Conservation (phyloP, 2,797 vertebrate species). For the Clamator glandarius region DNA sequence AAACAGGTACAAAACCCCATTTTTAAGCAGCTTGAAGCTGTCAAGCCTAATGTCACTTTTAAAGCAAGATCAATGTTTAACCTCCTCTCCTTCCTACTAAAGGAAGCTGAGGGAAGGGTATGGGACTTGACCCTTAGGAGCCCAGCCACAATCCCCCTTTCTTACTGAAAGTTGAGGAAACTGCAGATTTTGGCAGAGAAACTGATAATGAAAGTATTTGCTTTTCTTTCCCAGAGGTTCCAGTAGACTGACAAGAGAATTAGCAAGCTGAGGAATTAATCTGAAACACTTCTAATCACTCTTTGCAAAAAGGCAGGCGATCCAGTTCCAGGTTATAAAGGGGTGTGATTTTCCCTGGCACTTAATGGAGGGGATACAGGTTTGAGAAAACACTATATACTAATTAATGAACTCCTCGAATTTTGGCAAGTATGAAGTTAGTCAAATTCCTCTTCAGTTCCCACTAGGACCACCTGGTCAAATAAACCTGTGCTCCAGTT, state of each 20-base stretch:
- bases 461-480: not conserved
- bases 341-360: not conserved
- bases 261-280: not conserved
- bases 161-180: not conserved
- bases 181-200: not conserved
- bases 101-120: not conserved
- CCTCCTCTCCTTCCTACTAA: not conserved
- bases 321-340: not conserved
- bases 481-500: not conserved
- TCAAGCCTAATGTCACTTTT: not conserved
- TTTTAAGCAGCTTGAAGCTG: not conserved
- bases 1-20: not conserved
- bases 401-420: not conserved
- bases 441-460: not conserved
- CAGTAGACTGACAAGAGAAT: not conserved
- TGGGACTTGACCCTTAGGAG: not conserved
- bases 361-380: not conserved
- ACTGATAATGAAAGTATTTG: not conserved
- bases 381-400: not conserved
- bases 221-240: not conserved
- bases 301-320: not conserved
- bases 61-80: not conserved
- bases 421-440: not conserved
- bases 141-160: not conserved
- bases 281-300: not conserved